Conservation (phyloP, 2,113 vertebrate species). For the Prolemur simus region DNA sequence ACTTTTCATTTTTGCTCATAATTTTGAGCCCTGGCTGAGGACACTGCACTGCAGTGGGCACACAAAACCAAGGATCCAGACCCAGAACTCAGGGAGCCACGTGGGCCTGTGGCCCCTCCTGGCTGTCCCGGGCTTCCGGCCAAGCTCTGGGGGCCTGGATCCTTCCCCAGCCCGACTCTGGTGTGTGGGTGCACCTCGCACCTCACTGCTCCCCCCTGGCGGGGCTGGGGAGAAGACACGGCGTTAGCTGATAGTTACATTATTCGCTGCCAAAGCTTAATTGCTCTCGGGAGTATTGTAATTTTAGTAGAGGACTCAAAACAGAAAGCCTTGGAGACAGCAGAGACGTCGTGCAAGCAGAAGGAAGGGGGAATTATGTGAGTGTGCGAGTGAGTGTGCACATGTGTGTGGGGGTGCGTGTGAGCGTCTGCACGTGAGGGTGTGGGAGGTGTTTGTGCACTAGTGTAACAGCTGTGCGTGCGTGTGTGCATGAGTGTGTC, state of each 20-base stretch:
- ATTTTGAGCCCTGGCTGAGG: background rate
- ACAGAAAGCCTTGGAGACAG: background rate
- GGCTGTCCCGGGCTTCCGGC: background rate
- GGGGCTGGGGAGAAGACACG: background rate
- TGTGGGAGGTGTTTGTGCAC: no score
- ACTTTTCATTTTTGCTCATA: background rate
- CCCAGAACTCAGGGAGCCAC: background rate
- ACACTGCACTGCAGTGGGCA: background rate
- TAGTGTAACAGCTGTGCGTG: no score
- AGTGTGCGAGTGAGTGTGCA: background rate
- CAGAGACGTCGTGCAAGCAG: background rate
- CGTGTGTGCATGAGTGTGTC: background rate
- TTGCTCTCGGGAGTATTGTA: constrained; percentile 26
- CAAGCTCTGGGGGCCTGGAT: background rate
- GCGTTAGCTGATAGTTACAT: background rate
- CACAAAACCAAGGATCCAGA: accelerated
- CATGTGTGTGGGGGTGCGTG: background rate
- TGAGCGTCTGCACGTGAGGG: no score
- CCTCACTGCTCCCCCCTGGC: accelerated
- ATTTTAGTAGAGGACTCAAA: background rate
- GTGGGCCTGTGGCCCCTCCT: accelerated
- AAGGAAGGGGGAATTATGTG: background rate
- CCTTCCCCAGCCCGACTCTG: background rate
- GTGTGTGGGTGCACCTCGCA: background rate
- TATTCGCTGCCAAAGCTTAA: constrained; percentile 19